Evolutionary conservation across 1,140 invertebrate genomes (phyloP).

Genomic region (Colletes latitarsis): DNA sequence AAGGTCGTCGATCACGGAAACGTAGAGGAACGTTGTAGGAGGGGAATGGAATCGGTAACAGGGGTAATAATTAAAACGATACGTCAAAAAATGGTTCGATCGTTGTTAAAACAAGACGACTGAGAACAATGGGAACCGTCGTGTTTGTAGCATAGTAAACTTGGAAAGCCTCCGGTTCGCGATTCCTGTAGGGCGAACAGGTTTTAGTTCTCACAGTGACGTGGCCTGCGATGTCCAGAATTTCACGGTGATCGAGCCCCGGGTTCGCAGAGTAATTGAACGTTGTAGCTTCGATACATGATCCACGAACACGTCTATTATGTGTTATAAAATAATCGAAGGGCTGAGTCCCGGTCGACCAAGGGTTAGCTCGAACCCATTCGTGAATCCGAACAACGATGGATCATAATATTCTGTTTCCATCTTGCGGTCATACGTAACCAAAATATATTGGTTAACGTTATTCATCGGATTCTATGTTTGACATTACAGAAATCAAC

Average conservation of each 20-base stretch:
- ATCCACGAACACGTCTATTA: conserved; percentile 5
- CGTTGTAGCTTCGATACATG: conserved; percentile 7
- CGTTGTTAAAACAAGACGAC: background rate
- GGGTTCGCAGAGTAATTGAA: background rate
- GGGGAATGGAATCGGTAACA: too few species aligned
- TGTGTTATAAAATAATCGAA: conserved; percentile 24
- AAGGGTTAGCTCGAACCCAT: background rate
- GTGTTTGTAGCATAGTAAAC: conserved; percentile 30
- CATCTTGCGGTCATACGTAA: too few species aligned
- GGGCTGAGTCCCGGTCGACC: background rate
- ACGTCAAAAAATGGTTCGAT: background rate
- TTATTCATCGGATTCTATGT: too few species aligned
- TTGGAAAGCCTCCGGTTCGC: conserved; percentile 16
- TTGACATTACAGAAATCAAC: too few species aligned
- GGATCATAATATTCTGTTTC: too few species aligned
- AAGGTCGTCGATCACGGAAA: background rate
- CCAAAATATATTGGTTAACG: too few species aligned
- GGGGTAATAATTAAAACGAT: background rate
- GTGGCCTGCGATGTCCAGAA: conserved; percentile 31
- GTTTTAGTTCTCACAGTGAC: conserved; percentile 58
- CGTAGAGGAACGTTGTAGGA: too few species aligned
- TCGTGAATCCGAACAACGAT: too few species aligned
- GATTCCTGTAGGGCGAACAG: conserved; percentile 47
- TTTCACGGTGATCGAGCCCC: conserved; percentile 44
- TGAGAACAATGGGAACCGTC: conserved; percentile 43